Evolutionary conservation across 2,888 invertebrate species (phyloP), one percentile per base, ranked within the genome.

Genomic region (Heliothis peltigera): DNA sequence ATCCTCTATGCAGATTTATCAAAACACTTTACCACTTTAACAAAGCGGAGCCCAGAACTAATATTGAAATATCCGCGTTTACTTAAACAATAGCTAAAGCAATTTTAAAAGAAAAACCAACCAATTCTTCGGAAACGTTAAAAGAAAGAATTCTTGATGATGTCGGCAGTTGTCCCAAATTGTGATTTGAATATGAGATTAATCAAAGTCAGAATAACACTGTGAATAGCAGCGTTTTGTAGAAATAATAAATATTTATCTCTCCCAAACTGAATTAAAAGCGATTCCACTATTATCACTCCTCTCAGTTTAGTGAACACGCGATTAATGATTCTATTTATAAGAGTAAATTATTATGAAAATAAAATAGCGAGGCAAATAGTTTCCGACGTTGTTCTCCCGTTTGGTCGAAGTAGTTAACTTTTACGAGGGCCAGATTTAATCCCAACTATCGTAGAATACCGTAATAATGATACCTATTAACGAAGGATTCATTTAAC

Each of bases 181-280:
- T 78, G 76, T 68, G 66, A 90, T 91, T 92, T 90, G 85, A 90
- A 90, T 89, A 90, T 79, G 71, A 79, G 85, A 92, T 92, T 89
- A 91, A 92, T 92, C 89, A 89, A 84, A 82, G 82, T 73, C 79
- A 67, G 70, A 86, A 83, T 85, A 87, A 83, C 87, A 76, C 80
- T 77, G 77, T 68, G 84, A 79, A 84, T 87, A 89, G 86, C 79
- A 83, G 79, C 76, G 83, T 85, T 88, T 85, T 73, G 74, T 66
- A 68, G 43, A 84, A 83, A 87, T 88, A 89, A 89, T 86, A 89
- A 90, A 91, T 87, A 89, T 86, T 81, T 75, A 79, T 73, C 73
- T 74, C 78, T 78, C 78, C 59, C 61, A 75, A 70, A 76, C 82
- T 65, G 82, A 88, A 91, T 90, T 88, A 89, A 85, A 87, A 66